Evolutionary conservation across 2,888 invertebrate species (phyloP), one percentile per base, ranked within the genome.

Genomic region (Yponomeuta plumbellus): DNA sequence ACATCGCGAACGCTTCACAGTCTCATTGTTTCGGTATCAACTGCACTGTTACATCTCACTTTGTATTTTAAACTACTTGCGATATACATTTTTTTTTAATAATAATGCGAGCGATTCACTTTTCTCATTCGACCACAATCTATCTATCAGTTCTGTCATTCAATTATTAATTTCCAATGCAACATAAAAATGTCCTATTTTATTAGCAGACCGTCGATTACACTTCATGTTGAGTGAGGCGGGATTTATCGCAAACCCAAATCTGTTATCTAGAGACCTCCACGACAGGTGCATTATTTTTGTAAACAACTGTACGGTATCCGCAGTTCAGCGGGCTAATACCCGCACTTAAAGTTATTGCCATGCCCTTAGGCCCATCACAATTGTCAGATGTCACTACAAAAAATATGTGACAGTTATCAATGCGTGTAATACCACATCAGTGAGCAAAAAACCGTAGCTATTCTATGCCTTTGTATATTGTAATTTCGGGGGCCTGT

Each of bases 11-110:
- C 44, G 44, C 17, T 52, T 52, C 44, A 52, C 44, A 52, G 44
- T 52, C 44, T 52, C 44, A 52, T 52, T 52, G 44, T 17, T 52
- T 52, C 44, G 17, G 17, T 52, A 52, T 17, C 23, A 62, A 34
- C 62, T 34, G 26, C 62, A 62, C 62, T 62, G 23, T 59, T 21
- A 52, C 44, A 13, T 59, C 59, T 59, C 59, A 59, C 59, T 59
- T 59, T 59, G 44, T 21, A 21, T 22, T 59, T 5, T 22, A 59
- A 34, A 34, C 8, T 34, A 59, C 59, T 59, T 52, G 44, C 44
- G 3, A 23, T 23, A 59, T 22, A 59, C 59, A 59, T 21, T 59
- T 57, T 21, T n/a, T 56, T 57, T 13, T 52, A 2, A 52, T 52
- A 52, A 21, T 58, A 21, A 21, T 59, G 21, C 59, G 11, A 21